phyloP scores from a whole-genome alignment of 1,140 invertebrate genomes.

The Aethina tumida region DNA sequence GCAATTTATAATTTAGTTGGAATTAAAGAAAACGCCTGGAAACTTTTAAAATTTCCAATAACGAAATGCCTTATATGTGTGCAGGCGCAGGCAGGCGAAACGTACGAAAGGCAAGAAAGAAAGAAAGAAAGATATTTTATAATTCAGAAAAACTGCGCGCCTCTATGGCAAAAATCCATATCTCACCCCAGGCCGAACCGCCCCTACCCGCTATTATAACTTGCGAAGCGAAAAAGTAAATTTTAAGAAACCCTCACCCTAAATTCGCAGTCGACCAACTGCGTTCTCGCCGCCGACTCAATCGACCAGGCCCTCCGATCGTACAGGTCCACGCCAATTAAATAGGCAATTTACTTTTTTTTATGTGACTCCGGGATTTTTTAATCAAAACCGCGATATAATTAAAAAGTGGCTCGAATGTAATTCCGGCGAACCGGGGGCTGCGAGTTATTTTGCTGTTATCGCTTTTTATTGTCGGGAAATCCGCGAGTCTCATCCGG shows the following conservation, averaged over 20 bases:
- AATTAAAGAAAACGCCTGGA: constrained; percentile 3
- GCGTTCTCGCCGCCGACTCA: constrained; percentile 18
- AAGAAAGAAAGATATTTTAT: constrained; percentile 35
- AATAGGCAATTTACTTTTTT: constrained; percentile 39
- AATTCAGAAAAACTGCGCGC: constrained; percentile 34
- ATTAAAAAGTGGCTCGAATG: constrained; percentile 32
- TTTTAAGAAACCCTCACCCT: constrained; percentile 37
- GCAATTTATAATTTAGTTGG: no score
- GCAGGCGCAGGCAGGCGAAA: no score
- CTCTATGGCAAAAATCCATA: constrained; percentile 36
- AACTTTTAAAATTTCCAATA: constrained; percentile 22
- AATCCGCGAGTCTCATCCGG: no score
- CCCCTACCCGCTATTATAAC: constrained; percentile 34
- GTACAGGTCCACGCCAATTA: constrained; percentile 24
- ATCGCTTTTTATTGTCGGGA: no score
- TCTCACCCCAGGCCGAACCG: constrained; percentile 27
- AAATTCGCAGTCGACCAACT: constrained; percentile 26
- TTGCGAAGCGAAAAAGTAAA: constrained; percentile 38
- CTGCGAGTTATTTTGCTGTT: no score
- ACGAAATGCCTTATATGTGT: constrained; percentile 9
- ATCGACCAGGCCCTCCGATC: constrained; percentile 5
- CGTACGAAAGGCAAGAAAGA: no score
- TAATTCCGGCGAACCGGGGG: no score
- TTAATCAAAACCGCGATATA: constrained; percentile 35
- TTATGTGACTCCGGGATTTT: constrained; percentile 31